A percentile compares a stretch with the other conserved stretches of the same genome.
phyloP scores from a whole-genome alignment of 2,797 vertebrate species.

The Paedocypris micromegethes region DNA sequence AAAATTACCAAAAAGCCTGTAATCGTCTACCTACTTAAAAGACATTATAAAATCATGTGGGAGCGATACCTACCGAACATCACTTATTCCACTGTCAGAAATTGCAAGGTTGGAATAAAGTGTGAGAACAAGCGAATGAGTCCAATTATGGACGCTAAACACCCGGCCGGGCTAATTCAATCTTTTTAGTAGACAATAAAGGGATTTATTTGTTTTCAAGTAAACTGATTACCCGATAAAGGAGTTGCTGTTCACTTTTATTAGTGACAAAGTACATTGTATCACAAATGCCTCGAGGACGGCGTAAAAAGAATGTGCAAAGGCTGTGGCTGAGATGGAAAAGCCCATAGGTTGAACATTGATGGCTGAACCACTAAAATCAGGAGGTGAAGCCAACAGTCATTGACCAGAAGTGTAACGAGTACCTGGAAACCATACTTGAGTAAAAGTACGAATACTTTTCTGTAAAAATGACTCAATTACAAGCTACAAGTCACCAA shows the following conservation, averaged over 20 bases:
- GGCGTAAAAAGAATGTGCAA: too few species aligned
- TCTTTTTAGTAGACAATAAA: constrained; percentile 32
- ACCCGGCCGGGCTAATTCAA: constrained; percentile 46
- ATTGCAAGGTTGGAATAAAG: constrained; percentile 38
- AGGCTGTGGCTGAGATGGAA: too few species aligned
- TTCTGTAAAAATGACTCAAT: too few species aligned
- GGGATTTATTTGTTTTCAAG: constrained; percentile 23
- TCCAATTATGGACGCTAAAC: constrained; percentile 46
- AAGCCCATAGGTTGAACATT: too few species aligned
- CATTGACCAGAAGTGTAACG: too few species aligned
- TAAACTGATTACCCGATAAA: not conserved
- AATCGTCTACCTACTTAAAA: constrained; percentile 64
- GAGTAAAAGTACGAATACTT: too few species aligned
- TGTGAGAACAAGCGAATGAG: constrained; percentile 35
- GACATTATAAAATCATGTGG: constrained; percentile 57
- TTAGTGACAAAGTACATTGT: not conserved
- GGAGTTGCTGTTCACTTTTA: not conserved
- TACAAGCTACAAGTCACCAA: too few species aligned
- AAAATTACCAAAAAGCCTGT: constrained; percentile 61
- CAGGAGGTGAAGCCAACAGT: too few species aligned
- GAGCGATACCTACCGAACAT: constrained; percentile 56
- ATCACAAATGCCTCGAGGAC: too few species aligned
- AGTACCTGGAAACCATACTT: too few species aligned
- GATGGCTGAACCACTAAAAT: too few species aligned
- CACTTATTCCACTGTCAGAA: constrained; percentile 57